Evolutionary conservation across 2,888 invertebrate species (phyloP), one percentile per base, ranked within the genome.

Genomic region (Diaprepes abbreviatus): DNA sequence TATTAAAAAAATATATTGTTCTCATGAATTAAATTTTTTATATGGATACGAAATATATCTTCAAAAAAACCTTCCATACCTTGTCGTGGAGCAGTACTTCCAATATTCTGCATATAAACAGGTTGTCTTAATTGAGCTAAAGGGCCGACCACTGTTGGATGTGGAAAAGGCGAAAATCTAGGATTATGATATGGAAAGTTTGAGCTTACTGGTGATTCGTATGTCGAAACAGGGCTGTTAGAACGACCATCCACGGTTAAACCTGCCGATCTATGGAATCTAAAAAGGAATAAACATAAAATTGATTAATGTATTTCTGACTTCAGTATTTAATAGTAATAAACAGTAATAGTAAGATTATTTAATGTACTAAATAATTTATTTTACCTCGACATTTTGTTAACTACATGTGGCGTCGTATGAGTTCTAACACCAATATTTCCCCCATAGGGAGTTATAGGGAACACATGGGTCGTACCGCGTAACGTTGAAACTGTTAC

Each of bases 391-490:
- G 97, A 97, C 81, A 96, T 88, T 75, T 96, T 90, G 86, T 98
- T 97, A 70, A 97, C 97, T 74, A 97, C 95, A 81, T 96, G 92
- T 70, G 94, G 90, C 68, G 94, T 93, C n/a, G 94, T 93, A 86
- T 98, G 98, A 0, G 98, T 99, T 74, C 98, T 89, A 62, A 95
- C 92, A 66, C 93, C 95, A 73, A 95, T 91, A 63, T 92, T 88
- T 57, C 98, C 97, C 74, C 98, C 98, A 83, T 98, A 99, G 14
- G 98, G 95, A 12, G 96, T 96, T 54, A 99, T 90, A 7, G 98
- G 96, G 86, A 98, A 99, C 74, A 99, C 93, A 85, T 99, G 99
- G 28, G 97, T 97, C 0, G 99, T 99, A 71, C 98, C 99, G 72
- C 97, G 91, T 64, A 97, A 89, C 0, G 98, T 97, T 38, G 96